phyloP scores from a whole-genome alignment of 2,888 invertebrate species.

The Eristalis tenax region DNA sequence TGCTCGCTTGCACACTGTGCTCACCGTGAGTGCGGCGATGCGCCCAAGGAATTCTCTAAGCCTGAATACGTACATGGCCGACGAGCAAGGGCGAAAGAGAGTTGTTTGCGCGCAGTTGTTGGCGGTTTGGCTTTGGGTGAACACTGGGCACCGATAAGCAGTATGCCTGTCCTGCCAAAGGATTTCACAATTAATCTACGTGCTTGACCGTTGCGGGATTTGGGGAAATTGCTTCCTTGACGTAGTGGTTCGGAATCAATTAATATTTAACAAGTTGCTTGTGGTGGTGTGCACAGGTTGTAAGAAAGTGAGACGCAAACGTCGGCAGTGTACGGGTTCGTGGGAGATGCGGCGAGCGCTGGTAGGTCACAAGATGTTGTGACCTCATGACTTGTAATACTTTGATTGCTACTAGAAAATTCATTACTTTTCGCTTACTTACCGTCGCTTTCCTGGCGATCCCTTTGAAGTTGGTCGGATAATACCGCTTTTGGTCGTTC shows the following conservation, averaged over 20 bases:
- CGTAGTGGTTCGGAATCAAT: constrained; percentile 55
- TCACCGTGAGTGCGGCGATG: constrained; percentile 9
- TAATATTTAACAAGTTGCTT: constrained; percentile 62
- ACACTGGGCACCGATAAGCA: constrained; percentile 42
- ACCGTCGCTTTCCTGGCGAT: background rate
- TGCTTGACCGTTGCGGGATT: constrained; percentile 56
- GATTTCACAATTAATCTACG: constrained; percentile 66
- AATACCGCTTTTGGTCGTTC: background rate
- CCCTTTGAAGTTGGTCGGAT: background rate
- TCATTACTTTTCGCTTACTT: constrained; percentile 6
- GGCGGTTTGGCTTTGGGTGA: constrained; percentile 41
- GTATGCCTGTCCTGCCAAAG: constrained; percentile 50
- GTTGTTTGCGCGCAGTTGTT: constrained; percentile 21
- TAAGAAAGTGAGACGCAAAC: background rate
- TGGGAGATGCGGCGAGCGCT: background rate
- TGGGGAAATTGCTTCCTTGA: constrained; percentile 55
- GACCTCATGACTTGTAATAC: constrained; percentile 30
- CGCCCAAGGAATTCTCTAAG: constrained; percentile 58
- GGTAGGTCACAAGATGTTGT: constrained; percentile 27
- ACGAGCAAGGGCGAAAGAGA: constrained; percentile 16
- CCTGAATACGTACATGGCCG: constrained; percentile 42
- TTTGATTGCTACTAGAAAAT: constrained; percentile 40
- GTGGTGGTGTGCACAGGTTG: constrained; percentile 10
- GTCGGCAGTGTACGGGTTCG: background rate
- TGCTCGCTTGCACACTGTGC: background rate